Evolutionary conservation across 1,140 invertebrate genomes (phyloP).

Genomic region (Brachionus paranguensis): DNA sequence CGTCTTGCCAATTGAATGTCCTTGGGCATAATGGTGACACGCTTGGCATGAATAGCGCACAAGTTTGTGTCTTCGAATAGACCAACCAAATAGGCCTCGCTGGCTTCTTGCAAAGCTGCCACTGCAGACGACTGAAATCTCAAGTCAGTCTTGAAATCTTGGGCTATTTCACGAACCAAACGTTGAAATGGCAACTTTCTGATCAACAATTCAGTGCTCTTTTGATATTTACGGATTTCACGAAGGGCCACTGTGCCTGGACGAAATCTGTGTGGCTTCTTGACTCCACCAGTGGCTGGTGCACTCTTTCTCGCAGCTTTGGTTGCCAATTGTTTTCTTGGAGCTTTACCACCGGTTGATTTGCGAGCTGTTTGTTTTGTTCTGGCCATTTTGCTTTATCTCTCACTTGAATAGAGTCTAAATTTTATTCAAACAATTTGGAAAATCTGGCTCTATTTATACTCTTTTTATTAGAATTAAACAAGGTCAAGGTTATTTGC

Average conservation of each 20-base stretch:
- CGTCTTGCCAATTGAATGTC: constrained; percentile 83
- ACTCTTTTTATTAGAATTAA: neutral
- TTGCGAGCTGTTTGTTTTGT: neutral
- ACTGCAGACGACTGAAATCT: constrained; percentile 60
- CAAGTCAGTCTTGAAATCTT: constrained; percentile 61
- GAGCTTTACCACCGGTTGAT: neutral
- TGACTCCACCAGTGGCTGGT: neutral
- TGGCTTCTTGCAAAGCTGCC: constrained; percentile 59
- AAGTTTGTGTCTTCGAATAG: constrained; percentile 85
- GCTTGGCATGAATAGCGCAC: constrained; percentile 86
- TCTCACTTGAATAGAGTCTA: too few species aligned
- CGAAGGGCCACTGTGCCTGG: constrained; percentile 84
- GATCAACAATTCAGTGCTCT: too few species aligned
- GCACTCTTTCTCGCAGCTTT: neutral
- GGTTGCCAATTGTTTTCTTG: neutral
- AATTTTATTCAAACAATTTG: too few species aligned
- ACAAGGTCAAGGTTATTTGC: neutral
- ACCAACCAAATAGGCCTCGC: constrained; percentile 81
- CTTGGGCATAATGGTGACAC: constrained; percentile 91
- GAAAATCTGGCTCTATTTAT: too few species aligned
- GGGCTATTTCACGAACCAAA: too few species aligned
- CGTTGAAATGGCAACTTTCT: too few species aligned
- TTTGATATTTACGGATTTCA: too few species aligned
- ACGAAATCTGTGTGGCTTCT: neutral
- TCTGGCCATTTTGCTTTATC: constrained; percentile 47